Evolutionary conservation across 2,797 vertebrate genomes (phyloP).

Genomic region (Peromyscus aztecus): DNA sequence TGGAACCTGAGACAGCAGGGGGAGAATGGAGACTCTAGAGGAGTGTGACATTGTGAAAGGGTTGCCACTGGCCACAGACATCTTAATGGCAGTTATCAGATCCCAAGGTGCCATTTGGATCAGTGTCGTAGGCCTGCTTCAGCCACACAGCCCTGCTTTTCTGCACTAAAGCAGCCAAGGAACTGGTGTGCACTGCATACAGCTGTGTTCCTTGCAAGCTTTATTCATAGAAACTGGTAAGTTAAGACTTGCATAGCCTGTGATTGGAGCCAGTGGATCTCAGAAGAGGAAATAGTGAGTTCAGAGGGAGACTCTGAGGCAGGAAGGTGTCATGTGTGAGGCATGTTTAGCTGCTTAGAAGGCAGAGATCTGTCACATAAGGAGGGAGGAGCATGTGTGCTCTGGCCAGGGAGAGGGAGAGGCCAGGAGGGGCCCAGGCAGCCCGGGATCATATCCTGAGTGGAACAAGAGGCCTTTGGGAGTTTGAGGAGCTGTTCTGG

Average conservation of each 20-base stretch:
- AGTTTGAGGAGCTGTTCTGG: no score
- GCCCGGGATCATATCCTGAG: not conserved
- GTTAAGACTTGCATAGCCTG: not conserved
- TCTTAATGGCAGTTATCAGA: not conserved
- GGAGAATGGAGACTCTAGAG: not conserved
- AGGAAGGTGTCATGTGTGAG: not conserved
- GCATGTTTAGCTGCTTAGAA: not conserved
- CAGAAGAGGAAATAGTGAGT: not conserved
- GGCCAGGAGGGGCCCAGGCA: not conserved
- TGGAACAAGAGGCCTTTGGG: not conserved
- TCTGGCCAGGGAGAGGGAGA: not conserved
- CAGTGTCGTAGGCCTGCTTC: not conserved
- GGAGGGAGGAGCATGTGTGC: not conserved
- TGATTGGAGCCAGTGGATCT: not conserved
- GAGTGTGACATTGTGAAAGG: not conserved
- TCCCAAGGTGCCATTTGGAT: not conserved
- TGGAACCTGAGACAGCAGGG: not conserved
- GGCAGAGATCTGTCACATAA: not conserved
- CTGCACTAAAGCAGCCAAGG: not conserved
- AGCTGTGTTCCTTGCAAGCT: not conserved
- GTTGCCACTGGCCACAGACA: not conserved
- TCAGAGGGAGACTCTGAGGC: not conserved
- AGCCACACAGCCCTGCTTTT: not conserved
- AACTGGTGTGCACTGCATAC: no score
- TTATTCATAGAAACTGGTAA: not conserved